phyloP scores from a whole-genome alignment of 2,113 vertebrate genomes.

The Alces alces region DNA sequence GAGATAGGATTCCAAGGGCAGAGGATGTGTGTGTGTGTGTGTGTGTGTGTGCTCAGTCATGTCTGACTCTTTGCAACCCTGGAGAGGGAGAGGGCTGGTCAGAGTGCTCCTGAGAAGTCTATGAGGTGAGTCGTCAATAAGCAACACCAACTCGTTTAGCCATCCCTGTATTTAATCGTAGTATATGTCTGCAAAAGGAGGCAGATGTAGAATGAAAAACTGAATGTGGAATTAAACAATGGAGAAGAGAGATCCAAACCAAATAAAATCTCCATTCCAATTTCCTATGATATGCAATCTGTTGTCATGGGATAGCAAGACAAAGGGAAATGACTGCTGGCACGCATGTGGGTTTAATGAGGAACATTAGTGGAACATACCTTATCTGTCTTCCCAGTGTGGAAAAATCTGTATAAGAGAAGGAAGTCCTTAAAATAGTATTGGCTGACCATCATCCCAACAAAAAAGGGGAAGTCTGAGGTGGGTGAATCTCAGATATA shows the following conservation, averaged over 20 bases:
- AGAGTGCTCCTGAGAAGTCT: background rate
- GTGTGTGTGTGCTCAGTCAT: background rate
- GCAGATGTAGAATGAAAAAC: slow-evolving; percentile 3
- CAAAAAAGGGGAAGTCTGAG: slow-evolving; percentile 1
- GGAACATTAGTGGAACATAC: background rate
- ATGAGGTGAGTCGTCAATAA: background rate
- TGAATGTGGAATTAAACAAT: slow-evolving; percentile 55
- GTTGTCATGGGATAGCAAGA: slow-evolving; percentile 45
- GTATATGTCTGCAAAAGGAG: background rate
- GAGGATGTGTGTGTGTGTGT: too few relatives aligned
- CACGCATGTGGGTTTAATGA: background rate
- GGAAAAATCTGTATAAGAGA: slow-evolving; percentile 40
- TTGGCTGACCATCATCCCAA: background rate
- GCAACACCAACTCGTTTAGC: background rate
- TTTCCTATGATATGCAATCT: slow-evolving; percentile 55
- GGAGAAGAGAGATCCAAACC: slow-evolving; percentile 49
- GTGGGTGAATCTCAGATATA: background rate
- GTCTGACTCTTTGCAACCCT: background rate
- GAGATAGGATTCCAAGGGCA: background rate
- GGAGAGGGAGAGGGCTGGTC: background rate
- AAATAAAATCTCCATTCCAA: slow-evolving; percentile 41
- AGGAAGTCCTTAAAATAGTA: slow-evolving; percentile 49
- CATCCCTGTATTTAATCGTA: background rate
- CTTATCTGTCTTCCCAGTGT: slow-evolving; percentile 38
- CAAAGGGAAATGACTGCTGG: slow-evolving; percentile 54